A percentile compares a stretch with the other conserved stretches of the same genome.
These are phyloP conservation scores for Platerodrilus igneus DNA, from an alignment of 2,888 invertebrate species.

Conservation along the genomic window DNA sequence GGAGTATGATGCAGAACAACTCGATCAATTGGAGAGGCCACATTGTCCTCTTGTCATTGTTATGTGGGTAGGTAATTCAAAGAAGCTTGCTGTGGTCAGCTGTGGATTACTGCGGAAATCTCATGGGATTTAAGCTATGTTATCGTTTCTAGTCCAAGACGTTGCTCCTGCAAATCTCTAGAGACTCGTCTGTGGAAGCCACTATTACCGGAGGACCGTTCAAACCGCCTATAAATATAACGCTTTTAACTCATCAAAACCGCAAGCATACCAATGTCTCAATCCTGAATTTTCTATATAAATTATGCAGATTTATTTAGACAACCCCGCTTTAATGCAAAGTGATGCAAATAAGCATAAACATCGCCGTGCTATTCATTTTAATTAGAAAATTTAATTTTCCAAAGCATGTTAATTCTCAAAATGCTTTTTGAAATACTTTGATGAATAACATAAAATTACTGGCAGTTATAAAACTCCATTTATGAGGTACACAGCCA, in stretches of 20 bases:
- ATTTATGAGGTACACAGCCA: too few relatives aligned
- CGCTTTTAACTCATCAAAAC: constrained; percentile 13
- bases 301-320: constrained; percentile 18
- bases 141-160: constrained; percentile 29
- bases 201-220: constrained; percentile 37
- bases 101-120: constrained; percentile 34
- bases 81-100: constrained; percentile 39
- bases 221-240: constrained; percentile 26
- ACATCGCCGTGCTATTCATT: constrained; percentile 30
- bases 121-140: constrained; percentile 28
- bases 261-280: too few relatives aligned
- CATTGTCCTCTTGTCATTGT: constrained; percentile 35
- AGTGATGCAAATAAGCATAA: constrained; percentile 35
- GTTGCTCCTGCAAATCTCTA: constrained; percentile 25
- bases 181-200: constrained; percentile 34
- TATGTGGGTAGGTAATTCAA: constrained; percentile 38
- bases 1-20: constrained; percentile 30
- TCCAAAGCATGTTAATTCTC: constrained; percentile 9
- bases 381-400: constrained; percentile 10
- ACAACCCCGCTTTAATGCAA: constrained; percentile 33
- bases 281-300: constrained; percentile 2
- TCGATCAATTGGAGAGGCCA: constrained; percentile 20
- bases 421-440: neutral
- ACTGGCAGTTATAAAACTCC: too few relatives aligned
- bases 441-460: neutral